Percentiles rank a stretch among this genome's conserved stretches.
phyloP scores from a whole-genome alignment of 2,888 invertebrate species.

The Torymus auratus region DNA sequence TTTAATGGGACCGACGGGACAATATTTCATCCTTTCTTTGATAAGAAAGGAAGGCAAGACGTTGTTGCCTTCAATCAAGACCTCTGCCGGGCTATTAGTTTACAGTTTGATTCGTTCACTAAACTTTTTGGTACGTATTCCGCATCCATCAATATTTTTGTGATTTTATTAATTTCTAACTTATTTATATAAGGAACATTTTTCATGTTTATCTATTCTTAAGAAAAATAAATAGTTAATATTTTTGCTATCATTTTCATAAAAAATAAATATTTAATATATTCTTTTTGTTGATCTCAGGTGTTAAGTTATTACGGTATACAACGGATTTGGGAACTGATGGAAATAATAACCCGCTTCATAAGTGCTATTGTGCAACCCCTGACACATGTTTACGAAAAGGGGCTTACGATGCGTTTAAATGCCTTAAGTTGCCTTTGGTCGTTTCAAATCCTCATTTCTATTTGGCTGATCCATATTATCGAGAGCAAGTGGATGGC shows the following conservation, averaged over 20 bases:
- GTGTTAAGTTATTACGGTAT: constrained; percentile 80
- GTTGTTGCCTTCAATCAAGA: constrained; percentile 86
- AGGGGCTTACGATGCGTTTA: constrained; percentile 84
- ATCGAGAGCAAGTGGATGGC: constrained; percentile 68
- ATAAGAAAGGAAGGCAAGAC: constrained; percentile 79
- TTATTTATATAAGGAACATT: no score
- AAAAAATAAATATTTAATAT: no score
- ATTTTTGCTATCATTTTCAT: no score
- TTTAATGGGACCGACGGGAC: constrained; percentile 91
- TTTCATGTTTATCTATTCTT: no score
- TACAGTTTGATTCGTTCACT: constrained; percentile 30
- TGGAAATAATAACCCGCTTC: constrained; percentile 4
- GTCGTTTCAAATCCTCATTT: constrained; percentile 89
- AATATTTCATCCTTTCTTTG: constrained; percentile 88
- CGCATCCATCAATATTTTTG: not conserved
- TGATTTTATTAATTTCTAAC: no score
- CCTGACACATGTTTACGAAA: constrained; percentile 83
- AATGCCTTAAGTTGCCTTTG: constrained; percentile 84
- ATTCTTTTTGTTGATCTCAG: constrained; percentile 28
- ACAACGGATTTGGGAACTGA: constrained; percentile 83
- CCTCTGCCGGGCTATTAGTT: constrained; percentile 81
- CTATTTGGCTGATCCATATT: constrained; percentile 80
- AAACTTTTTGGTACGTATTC: not conserved
- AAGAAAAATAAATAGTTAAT: no score
- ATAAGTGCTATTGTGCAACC: constrained; percentile 75